Evolutionary conservation across 1,140 invertebrate species (phyloP), one percentile per base, ranked within the genome.

Genomic region (Augochlora pura): DNA sequence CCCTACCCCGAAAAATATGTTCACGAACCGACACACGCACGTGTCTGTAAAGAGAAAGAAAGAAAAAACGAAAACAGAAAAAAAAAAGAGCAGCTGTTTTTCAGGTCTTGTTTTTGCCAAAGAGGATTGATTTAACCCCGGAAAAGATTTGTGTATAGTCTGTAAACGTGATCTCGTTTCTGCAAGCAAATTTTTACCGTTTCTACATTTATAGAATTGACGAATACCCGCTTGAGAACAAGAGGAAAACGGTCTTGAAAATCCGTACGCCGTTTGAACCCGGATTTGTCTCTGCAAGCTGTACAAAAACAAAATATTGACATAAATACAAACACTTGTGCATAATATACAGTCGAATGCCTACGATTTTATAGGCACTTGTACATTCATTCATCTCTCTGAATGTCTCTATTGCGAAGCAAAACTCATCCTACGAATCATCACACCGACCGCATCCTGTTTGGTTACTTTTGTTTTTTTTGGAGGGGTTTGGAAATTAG

Each of bases 41-140:
- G 88, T 95, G 95, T 87, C 18, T 94, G 95, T 14, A 93, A 93
- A 86, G 93, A 94, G 77, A 94, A 6, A 94, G 54, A 93, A 94
- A 87, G n/a, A n/a, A n/a, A n/a, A n/a, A n/a, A n/a, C n/a, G n/a
- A n/a, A n/a, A n/a, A n/a, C n/a, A n/a, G n/a, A n/a, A n/a, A n/a
- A n/a, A n/a, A n/a, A n/a, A n/a, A n/a, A n/a, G n/a, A n/a, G n/a
- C n/a, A n/a, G n/a, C 95, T 89, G 92, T 93, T 77, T 95, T 95
- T 83, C 93, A 10, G 14, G 93, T 18, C 90, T 46, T 14, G 42
- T 42, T 46, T 94, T 86, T 95, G 95, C 92, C 86, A 93, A 85
- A 84, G 90, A 91, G 90, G 93, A 94, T 85, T 94, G 32, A 4
- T 32, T 4, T 4, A n/a, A n/a, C 92, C 87, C 93, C 91, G 87